Conservation (phyloP, 2,113 vertebrate genomes). For the Pampusana beccarii region DNA sequence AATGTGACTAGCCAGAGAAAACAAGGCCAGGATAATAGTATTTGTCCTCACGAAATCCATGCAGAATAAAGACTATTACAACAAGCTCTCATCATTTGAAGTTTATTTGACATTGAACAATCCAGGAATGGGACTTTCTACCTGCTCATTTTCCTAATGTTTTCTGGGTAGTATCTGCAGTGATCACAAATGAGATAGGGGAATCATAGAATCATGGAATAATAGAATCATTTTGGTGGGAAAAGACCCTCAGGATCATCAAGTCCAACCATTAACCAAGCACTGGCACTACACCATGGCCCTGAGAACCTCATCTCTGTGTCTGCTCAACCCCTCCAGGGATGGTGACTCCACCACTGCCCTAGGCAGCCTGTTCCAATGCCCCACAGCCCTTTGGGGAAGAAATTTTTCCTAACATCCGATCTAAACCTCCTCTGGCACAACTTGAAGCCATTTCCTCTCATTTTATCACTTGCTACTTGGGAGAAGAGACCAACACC, state of each 20-base stretch:
- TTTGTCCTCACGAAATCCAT: not conserved
- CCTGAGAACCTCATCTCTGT: fast-evolving
- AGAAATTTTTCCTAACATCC: not conserved
- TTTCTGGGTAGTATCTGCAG: not conserved
- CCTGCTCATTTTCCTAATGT: not conserved
- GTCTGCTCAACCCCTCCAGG: not conserved
- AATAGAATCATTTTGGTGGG: not conserved
- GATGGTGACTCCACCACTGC: not conserved
- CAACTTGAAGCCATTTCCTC: not conserved
- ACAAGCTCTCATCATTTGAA: not conserved
- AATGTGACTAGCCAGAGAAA: not conserved
- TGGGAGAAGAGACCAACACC: not conserved
- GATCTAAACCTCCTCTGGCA: fast-evolving
- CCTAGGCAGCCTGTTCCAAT: not conserved
- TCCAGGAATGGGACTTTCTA: not conserved
- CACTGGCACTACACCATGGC: not conserved
- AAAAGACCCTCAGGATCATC: not conserved
- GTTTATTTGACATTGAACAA: not conserved
- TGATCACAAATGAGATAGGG: not conserved
- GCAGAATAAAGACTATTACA: not conserved
- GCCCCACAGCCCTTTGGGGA: fast-evolving
- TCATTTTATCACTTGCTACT: fast-evolving
- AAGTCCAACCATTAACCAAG: fast-evolving
- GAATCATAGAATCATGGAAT: not conserved
- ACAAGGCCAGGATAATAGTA: not conserved